Conservation (phyloP, 2,113 vertebrate genomes). For the Noturus placidus region DNA sequence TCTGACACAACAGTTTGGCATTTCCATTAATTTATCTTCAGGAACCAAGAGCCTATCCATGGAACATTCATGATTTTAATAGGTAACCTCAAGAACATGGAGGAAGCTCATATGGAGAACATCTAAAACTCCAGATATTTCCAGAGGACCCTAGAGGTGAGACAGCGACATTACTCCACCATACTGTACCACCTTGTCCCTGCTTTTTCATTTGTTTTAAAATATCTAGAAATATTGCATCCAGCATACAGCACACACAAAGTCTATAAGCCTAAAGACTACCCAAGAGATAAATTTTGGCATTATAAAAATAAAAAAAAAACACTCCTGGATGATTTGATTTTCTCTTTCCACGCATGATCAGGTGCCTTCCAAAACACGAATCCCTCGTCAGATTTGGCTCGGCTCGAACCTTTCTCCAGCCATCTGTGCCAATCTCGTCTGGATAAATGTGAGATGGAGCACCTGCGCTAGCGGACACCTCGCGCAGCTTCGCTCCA, state of each 20-base stretch:
- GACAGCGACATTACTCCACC: not conserved
- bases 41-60: not conserved
- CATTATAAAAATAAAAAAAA: not conserved
- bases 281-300: not conserved
- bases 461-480: slow-evolving; percentile 65
- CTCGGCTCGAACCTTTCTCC: slow-evolving; percentile 15
- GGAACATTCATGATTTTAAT: not conserved
- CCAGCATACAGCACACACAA: not conserved
- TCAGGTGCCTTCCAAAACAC: slow-evolving; percentile 10
- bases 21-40: not conserved
- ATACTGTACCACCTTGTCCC: not conserved
- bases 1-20: not conserved
- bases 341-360: not conserved
- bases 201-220: not conserved
- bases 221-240: not conserved
- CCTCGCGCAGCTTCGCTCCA: slow-evolving; percentile 60
- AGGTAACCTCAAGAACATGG: not conserved
- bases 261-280: not conserved
- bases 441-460: slow-evolving; percentile 60
- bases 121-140: not conserved
- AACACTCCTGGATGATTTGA: not conserved
- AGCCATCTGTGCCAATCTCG: slow-evolving; percentile 59
- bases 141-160: not conserved
- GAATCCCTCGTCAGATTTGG: slow-evolving; percentile 38
- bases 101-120: not conserved